Percentiles rank a stretch among this genome's conserved stretches.
Conservation (phyloP, 2,113 vertebrate species). For the Laticauda laticaudata region DNA sequence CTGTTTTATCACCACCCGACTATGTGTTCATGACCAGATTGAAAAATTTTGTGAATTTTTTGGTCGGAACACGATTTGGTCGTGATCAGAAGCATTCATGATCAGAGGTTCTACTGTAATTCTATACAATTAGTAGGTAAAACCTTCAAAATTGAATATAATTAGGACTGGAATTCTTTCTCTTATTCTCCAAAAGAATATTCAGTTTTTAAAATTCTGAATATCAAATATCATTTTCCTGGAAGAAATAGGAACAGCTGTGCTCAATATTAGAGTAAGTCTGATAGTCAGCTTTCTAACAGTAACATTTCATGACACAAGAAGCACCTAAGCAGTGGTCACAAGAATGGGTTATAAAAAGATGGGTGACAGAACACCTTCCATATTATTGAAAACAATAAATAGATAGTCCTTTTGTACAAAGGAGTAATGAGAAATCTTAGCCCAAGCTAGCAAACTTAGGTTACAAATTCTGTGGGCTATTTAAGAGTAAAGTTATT, state of each 20-base stretch:
- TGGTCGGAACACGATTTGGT: too few relatives aligned
- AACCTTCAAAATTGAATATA: not conserved
- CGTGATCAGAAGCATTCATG: too few relatives aligned
- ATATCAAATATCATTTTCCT: not conserved
- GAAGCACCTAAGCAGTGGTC: not conserved
- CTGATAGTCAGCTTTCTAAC: not conserved
- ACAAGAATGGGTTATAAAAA: not conserved
- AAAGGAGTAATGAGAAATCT: not conserved
- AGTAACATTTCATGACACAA: not conserved
- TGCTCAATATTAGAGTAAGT: not conserved
- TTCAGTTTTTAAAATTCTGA: not conserved
- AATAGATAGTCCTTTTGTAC: not conserved
- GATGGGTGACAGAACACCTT: not conserved
- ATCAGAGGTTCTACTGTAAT: too few relatives aligned
- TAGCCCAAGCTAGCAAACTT: not conserved
- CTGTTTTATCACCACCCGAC: too few relatives aligned
- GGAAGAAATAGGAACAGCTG: not conserved
- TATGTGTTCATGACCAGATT: too few relatives aligned
- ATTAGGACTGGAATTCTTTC: not conserved
- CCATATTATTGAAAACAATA: not conserved
- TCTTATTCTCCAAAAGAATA: not conserved
- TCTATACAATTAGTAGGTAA: not conserved
- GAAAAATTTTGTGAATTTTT: too few relatives aligned
- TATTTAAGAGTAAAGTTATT: not conserved
- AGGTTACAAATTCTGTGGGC: not conserved